A percentile compares a stretch with the other conserved stretches of the same genome.
These are phyloP conservation scores for Drosophila littoralis DNA, from an alignment of 1,140 invertebrate species.

Conservation along the genomic window DNA sequence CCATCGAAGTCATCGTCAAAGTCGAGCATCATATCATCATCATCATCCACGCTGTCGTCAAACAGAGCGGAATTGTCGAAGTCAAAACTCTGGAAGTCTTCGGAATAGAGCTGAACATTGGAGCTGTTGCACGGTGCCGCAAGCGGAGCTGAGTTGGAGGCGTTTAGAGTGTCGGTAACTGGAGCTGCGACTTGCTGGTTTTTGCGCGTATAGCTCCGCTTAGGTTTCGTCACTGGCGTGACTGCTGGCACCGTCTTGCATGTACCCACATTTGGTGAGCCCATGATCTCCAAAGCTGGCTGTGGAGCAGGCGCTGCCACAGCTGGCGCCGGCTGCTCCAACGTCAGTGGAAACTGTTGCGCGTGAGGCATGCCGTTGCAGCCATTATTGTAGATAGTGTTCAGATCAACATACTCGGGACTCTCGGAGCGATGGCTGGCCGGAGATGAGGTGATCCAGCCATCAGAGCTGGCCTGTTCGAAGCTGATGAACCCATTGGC, in stretches of 20 bases:
- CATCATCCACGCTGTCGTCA: slow-evolving; percentile 77
- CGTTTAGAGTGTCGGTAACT: slow-evolving; percentile 3
- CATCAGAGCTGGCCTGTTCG: slow-evolving; percentile 85
- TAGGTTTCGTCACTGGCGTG: slow-evolving; percentile 46
- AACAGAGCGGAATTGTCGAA: slow-evolving; percentile 75
- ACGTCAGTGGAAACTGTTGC: slow-evolving; percentile 44
- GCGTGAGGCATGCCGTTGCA: slow-evolving; percentile 33
- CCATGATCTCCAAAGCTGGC: slow-evolving; percentile 53
- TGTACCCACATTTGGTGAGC: slow-evolving; percentile 74
- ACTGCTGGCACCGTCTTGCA: slow-evolving; percentile 62
- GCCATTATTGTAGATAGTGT: slow-evolving; percentile 70
- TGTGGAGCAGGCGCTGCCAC: slow-evolving; percentile 5
- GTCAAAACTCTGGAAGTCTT: slow-evolving; percentile 77
- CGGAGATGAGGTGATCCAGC: slow-evolving; percentile 87
- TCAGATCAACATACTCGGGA: slow-evolving; percentile 84
- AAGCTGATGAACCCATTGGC: slow-evolving; percentile 78
- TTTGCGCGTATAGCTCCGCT: slow-evolving; percentile 74
- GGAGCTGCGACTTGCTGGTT: slow-evolving; percentile 43
- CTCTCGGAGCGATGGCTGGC: slow-evolving; percentile 86
- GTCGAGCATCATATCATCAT: slow-evolving; percentile 70
- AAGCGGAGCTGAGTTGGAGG: slow-evolving; percentile 7
- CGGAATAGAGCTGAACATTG: slow-evolving; percentile 57
- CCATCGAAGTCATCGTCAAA: slow-evolving; percentile 76
- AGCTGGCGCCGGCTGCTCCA: slow-evolving; percentile 35
- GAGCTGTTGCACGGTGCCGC: slow-evolving; percentile 20